Evolutionary conservation across 2,888 invertebrate genomes (phyloP).

Genomic region (Nycteola revayana): DNA sequence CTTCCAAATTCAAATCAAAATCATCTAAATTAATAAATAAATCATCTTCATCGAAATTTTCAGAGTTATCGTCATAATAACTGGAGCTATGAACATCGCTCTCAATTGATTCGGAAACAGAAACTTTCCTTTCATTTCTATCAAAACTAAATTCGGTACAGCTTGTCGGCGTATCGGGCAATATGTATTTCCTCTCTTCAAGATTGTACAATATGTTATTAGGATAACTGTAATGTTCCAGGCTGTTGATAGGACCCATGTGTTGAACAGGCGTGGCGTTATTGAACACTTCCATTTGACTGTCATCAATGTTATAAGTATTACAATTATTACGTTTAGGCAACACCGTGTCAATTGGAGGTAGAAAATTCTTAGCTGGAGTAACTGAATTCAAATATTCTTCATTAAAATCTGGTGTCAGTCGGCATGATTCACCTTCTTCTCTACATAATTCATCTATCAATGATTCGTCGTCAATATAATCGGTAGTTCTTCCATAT

Average conservation of each 20-base stretch:
- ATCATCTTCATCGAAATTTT: slow-evolving; percentile 73
- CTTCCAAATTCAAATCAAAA: slow-evolving; percentile 64
- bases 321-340: slow-evolving; percentile 60
- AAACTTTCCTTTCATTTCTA: slow-evolving; percentile 59
- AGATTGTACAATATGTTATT: slow-evolving; percentile 70
- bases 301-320: slow-evolving; percentile 53
- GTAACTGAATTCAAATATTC: slow-evolving; percentile 51
- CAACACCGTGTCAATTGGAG: slow-evolving; percentile 72
- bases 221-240: slow-evolving; percentile 75
- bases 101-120: slow-evolving; percentile 69
- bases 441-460: slow-evolving; percentile 75
- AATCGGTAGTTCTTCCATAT: slow-evolving; percentile 59
- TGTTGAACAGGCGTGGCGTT: slow-evolving; percentile 32
- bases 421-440: slow-evolving; percentile 61
- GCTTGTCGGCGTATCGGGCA: slow-evolving; percentile 73
- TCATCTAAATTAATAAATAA: slow-evolving; percentile 72
- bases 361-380: slow-evolving; percentile 60
- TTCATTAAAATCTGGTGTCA: slow-evolving; percentile 66
- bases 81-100: slow-evolving; percentile 69
- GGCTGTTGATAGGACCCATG: slow-evolving; percentile 44
- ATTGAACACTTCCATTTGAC: slow-evolving; percentile 35
- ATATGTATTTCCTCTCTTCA: slow-evolving; percentile 60
- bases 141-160: slow-evolving; percentile 68
- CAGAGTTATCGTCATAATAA: slow-evolving; percentile 71
- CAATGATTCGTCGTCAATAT: slow-evolving; percentile 73